Percentiles rank a stretch among this genome's conserved stretches.
phyloP scores from a whole-genome alignment of 2,888 invertebrate species.

The Hypena proboscidalis region DNA sequence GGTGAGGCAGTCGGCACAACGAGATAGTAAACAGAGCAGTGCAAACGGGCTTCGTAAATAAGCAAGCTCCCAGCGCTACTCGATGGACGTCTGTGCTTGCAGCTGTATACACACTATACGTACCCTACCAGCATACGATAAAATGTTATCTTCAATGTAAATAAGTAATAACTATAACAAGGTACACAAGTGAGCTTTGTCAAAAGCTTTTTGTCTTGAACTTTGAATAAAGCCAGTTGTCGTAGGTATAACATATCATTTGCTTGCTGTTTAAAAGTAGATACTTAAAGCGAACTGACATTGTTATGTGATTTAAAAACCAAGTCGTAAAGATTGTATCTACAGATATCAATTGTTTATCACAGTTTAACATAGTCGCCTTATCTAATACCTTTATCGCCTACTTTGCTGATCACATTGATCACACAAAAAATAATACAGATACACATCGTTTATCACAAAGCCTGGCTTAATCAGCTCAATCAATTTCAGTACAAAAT shows the following conservation, averaged over 20 bases:
- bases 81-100: constrained; percentile 19
- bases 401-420: constrained; percentile 62
- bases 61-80: constrained; percentile 57
- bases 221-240: neutral
- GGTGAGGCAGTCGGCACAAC: constrained; percentile 49
- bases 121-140: constrained; percentile 20
- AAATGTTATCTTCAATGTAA: constrained; percentile 21
- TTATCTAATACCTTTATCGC: constrained; percentile 61
- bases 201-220: neutral
- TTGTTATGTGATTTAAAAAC: no score
- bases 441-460: constrained; percentile 51
- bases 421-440: constrained; percentile 64
- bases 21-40: constrained; percentile 66
- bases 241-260: neutral
- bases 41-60: constrained; percentile 71
- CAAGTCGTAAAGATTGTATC: constrained; percentile 45
- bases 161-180: constrained; percentile 10
- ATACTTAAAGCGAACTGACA: no score
- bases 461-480: constrained; percentile 63
- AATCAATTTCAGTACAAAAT: constrained; percentile 73
- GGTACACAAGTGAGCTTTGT: neutral
- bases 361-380: constrained; percentile 51
- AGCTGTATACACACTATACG: constrained; percentile 16
- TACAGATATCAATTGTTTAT: constrained; percentile 42
- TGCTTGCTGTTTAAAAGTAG: constrained; percentile 11